These are phyloP conservation scores for Champsocephalus esox DNA, from an alignment of 2,797 vertebrate genomes.

Conservation along the genomic window DNA sequence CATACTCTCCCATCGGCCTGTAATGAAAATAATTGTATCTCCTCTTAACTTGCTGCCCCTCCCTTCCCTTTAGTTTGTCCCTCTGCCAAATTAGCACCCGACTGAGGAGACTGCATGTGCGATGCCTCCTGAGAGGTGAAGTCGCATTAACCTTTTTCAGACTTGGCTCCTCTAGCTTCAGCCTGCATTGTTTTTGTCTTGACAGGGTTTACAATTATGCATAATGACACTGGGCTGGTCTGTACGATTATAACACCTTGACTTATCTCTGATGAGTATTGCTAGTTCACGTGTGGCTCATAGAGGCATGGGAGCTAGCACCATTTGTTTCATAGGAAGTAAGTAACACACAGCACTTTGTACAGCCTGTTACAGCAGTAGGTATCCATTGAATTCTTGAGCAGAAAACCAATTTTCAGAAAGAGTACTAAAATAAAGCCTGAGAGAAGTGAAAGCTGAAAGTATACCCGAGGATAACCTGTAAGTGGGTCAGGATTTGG, in stretches of 20 bases:
- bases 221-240: background rate
- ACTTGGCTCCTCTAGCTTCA: background rate
- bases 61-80: slow-evolving; percentile 43
- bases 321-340: background rate
- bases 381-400: background rate
- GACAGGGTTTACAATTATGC: slow-evolving; percentile 8
- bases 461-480: background rate
- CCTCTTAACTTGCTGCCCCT: slow-evolving; percentile 37
- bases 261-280: slow-evolving; percentile 1
- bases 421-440: background rate
- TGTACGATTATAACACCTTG: background rate
- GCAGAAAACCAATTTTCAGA: background rate
- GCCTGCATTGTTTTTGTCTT: background rate
- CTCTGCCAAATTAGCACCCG: slow-evolving; percentile 60
- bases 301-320: background rate
- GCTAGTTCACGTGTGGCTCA: too few species aligned
- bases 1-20: slow-evolving; percentile 30
- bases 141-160: background rate
- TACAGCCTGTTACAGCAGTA: background rate
- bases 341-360: background rate
- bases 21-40: slow-evolving; percentile 62
- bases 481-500: slow-evolving; percentile 21
- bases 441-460: slow-evolving; percentile 20
- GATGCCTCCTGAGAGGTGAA: slow-evolving; percentile 19
- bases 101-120: slow-evolving; percentile 52